Conservation (phyloP, 2,797 vertebrate genomes). For the Acrocephalus scirpaceus region DNA sequence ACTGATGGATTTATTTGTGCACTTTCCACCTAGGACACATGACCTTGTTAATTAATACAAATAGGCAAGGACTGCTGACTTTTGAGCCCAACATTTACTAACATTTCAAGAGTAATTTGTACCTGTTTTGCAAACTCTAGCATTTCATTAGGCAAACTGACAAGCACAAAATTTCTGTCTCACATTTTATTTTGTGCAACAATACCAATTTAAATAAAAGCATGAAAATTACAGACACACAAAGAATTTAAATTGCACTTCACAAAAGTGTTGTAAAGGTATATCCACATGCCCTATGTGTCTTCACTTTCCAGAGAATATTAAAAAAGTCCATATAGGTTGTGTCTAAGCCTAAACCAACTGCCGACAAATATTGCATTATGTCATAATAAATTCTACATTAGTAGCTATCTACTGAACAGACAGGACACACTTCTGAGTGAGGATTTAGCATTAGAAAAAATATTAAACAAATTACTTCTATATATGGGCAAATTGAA, state of each 20-base stretch:
- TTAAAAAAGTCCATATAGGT: background rate
- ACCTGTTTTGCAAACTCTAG: background rate
- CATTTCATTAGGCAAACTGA: background rate
- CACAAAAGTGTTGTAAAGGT: background rate
- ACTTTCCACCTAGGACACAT: background rate
- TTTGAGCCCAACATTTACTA: background rate
- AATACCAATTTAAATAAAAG: background rate
- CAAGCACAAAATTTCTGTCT: background rate
- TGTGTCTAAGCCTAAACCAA: background rate
- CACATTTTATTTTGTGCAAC: background rate
- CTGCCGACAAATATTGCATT: background rate
- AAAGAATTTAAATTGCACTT: background rate
- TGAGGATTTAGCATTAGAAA: background rate
- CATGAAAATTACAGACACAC: background rate
- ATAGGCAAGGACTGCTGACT: background rate
- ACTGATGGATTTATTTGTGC: background rate
- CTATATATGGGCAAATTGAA: background rate
- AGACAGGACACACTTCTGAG: background rate
- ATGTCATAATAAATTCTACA: fast-evolving
- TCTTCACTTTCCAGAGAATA: background rate
- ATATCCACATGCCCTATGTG: background rate
- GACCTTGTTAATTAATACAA: background rate
- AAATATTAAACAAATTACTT: background rate
- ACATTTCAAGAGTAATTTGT: background rate
- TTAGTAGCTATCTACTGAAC: background rate